Base-by-base conservation (phyloP, 2,888 invertebrate species). In the Xanthia togata region DNA sequence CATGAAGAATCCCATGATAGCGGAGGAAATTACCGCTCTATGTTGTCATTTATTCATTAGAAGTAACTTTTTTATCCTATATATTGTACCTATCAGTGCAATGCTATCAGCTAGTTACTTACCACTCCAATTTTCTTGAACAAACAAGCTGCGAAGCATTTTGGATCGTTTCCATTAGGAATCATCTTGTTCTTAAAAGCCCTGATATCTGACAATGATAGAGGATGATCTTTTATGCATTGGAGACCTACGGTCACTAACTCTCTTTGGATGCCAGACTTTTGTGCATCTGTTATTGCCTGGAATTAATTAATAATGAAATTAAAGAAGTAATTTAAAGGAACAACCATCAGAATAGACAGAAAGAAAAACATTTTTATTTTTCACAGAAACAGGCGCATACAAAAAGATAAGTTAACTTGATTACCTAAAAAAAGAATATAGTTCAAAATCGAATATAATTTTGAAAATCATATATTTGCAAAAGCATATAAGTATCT, bases 81-180 rank as follows among this genome's bases (percentile, higher is more conserved):
- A 20, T 6, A 20, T 64, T 44, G 12, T 47, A 14, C 4, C 12
- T 67, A 35, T 35, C 31, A 67, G 14, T 55, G 2, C 20, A 44
- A n/a, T 63, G 17, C 20, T 41, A n/a, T n/a, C n/a, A 63, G 11
- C 35, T 47, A 20, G 0, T 3, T 31, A 91, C 93, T 92, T 86
- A 95, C 94, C 76, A 94, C 80, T 31, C 94, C 95, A 76, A 92
- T 87, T 65, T 91, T 92, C 87, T 91, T 93, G 71, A 92, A 93
- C 74, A 94, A 78, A 79, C 95, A 95, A 53, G 92, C 90, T 0
- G 89, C 86, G 64, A 94, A 94, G 72, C 95, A 95, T 76, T 91
- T 92, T 0, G 93, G 91, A 14, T 89, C 89, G 5, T 91, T 88
- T 20, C 91, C 89, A 2, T 93, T 89, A 0, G 94, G 93, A n/a